phyloP scores from a whole-genome alignment of 1,140 invertebrate species.

The Drosophila orosa region DNA sequence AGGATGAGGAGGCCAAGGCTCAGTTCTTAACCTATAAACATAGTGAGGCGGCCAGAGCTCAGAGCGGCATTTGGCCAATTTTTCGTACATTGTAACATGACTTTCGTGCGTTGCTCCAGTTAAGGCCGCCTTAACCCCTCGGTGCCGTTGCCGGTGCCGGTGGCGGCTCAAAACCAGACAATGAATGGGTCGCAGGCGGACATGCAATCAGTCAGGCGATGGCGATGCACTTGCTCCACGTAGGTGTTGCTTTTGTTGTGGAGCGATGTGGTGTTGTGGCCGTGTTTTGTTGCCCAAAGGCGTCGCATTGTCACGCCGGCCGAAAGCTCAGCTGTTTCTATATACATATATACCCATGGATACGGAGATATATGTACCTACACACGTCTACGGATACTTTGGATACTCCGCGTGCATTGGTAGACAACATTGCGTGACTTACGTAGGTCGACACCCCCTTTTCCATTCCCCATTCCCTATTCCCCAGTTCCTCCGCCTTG shows the following conservation, averaged over 20 bases:
- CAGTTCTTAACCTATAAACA: constrained; percentile 80
- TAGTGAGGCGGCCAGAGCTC: constrained; percentile 49
- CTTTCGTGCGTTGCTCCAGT: constrained; percentile 81
- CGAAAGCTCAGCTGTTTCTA: constrained; percentile 55
- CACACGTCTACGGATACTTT: not conserved
- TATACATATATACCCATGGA: constrained; percentile 10
- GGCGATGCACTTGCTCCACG: constrained; percentile 72
- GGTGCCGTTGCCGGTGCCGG: constrained; percentile 23
- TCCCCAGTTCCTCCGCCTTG: not conserved
- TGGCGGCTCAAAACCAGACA: constrained; percentile 61
- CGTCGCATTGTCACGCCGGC: constrained; percentile 75
- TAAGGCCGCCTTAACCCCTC: constrained; percentile 53
- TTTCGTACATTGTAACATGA: constrained; percentile 74
- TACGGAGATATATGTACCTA: not conserved
- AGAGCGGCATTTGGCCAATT: constrained; percentile 62
- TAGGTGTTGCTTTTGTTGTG: constrained; percentile 26
- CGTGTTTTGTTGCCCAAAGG: constrained; percentile 47
- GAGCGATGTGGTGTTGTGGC: constrained; percentile 13
- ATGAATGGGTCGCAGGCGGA: constrained; percentile 69
- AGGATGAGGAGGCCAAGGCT: constrained; percentile 63
- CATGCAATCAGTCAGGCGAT: constrained; percentile 77
- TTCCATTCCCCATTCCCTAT: not conserved
- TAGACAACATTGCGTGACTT: constrained; percentile 80
- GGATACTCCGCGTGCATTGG: constrained; percentile 18
- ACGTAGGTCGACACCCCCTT: constrained; percentile 62